Evolutionary conservation across 2,797 vertebrate genomes (phyloP).

Genomic region (Todus mexicanus): DNA sequence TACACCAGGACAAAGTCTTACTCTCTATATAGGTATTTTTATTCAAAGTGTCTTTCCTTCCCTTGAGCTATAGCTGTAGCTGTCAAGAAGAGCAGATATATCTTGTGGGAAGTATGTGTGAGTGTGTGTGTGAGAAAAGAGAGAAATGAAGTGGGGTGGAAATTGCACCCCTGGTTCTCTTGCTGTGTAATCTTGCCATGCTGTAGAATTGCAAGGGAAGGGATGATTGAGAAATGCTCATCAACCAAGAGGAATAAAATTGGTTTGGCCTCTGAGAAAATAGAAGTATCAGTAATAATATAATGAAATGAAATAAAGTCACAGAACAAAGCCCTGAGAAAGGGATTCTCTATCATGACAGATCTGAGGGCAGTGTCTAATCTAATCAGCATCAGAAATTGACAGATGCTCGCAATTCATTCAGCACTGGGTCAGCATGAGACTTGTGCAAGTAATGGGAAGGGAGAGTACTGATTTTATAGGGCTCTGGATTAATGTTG

Average conservation of each 20-base stretch:
- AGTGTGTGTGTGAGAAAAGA: neutral
- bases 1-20: conserved; percentile 24
- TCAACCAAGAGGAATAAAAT: conserved; percentile 3
- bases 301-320: conserved; percentile 28
- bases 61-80: conserved; percentile 42
- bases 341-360: neutral
- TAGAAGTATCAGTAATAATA: neutral
- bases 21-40: conserved; percentile 25
- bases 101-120: conserved; percentile 26
- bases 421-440: neutral
- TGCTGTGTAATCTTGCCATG: neutral
- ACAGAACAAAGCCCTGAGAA: conserved; percentile 14
- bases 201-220: conserved; percentile 1
- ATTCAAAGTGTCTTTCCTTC: conserved; percentile 32
- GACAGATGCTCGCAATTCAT: neutral
- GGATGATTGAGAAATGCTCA: neutral
- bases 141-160: conserved; percentile 6
- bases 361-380: conserved; percentile 15
- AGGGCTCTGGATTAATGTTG: conserved; percentile 1
- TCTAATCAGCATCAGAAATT: conserved; percentile 33
- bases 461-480: conserved; percentile 5
- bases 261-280: neutral
- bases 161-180: neutral
- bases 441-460: neutral
- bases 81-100: conserved; percentile 44